Conservation (phyloP, 1,140 invertebrate species). For the Drosophila novamexicana region DNA sequence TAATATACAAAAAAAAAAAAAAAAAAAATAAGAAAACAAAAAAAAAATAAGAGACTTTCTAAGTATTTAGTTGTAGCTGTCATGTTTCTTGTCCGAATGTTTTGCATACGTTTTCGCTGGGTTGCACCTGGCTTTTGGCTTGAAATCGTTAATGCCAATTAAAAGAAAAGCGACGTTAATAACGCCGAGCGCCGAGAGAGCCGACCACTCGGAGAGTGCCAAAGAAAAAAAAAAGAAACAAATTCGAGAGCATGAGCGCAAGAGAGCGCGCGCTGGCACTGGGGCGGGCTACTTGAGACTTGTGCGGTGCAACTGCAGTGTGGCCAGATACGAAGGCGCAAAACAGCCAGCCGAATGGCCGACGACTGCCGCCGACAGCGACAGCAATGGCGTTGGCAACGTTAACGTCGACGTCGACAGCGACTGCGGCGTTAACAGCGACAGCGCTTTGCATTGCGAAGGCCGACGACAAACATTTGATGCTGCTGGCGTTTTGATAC, state of each 20-base stretch:
- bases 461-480: slow-evolving; percentile 52
- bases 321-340: slow-evolving; percentile 30
- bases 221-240: neutral
- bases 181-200: slow-evolving; percentile 18
- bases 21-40: neutral
- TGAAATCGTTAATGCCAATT: slow-evolving; percentile 47
- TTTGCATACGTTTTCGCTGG: slow-evolving; percentile 4
- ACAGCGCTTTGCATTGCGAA: slow-evolving; percentile 44
- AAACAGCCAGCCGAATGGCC: slow-evolving; percentile 1
- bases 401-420: slow-evolving; percentile 4
- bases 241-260: slow-evolving; percentile 4
- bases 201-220: neutral
- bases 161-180: slow-evolving; percentile 52
- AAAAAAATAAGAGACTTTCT: no score
- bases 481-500: slow-evolving; percentile 44
- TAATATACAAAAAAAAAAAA: neutral
- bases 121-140: slow-evolving; percentile 41
- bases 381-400: slow-evolving; percentile 5
- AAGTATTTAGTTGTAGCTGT: slow-evolving; percentile 13
- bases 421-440: slow-evolving; percentile 2
- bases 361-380: neutral
- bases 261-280: slow-evolving; percentile 11
- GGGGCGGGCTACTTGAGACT: slow-evolving; percentile 13
- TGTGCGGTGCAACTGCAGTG: slow-evolving; percentile 38
- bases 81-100: slow-evolving; percentile 15